Conservation (phyloP, 2,797 vertebrate species). For the Cryptoblepharus egeriae region DNA sequence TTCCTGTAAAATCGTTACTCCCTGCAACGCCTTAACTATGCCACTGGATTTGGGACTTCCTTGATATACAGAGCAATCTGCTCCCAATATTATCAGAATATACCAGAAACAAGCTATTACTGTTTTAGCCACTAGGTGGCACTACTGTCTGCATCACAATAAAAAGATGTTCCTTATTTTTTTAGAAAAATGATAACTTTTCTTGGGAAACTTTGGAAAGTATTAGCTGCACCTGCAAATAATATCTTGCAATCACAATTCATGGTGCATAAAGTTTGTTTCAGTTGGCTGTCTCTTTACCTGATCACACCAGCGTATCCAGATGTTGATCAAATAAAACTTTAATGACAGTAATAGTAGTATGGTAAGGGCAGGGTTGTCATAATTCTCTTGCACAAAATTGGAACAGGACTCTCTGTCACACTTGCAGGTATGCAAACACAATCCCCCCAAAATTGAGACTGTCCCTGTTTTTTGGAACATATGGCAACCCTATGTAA, state of each 20-base stretch:
- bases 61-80: not conserved
- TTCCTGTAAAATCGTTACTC: too few species aligned
- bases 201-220: not conserved
- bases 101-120: not conserved
- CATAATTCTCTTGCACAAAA: too few species aligned
- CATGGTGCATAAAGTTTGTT: not conserved
- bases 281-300: not conserved
- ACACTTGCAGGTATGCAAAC: too few species aligned
- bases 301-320: fast-evolving
- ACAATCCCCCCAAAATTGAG: too few species aligned
- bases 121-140: constrained; percentile 61
- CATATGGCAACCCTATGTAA: too few species aligned
- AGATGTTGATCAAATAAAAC: not conserved
- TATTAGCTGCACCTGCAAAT: constrained; percentile 5
- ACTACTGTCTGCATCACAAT: constrained; percentile 19
- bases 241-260: not conserved
- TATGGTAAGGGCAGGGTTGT: too few species aligned
- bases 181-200: not conserved
- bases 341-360: not conserved
- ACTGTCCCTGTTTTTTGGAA: too few species aligned
- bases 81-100: not conserved
- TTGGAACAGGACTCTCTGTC: too few species aligned
- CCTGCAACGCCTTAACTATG: too few species aligned
- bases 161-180: not conserved
- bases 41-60: not conserved